Evolutionary conservation across 2,113 vertebrate species (phyloP).

Genomic region (Lagopus leucura): DNA sequence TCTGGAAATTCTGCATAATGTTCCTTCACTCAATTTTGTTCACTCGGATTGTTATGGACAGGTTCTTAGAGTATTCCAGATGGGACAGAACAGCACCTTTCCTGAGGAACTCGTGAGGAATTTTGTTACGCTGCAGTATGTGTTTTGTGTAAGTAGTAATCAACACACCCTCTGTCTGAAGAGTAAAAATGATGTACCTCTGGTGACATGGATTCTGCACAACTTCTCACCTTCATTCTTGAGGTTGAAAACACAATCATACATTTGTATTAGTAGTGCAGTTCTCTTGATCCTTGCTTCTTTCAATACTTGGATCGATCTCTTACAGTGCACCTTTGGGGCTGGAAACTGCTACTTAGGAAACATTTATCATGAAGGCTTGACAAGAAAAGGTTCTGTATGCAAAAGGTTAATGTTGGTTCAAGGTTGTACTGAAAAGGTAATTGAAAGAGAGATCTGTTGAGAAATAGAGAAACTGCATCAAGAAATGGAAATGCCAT

Average conservation of each 20-base stretch:
- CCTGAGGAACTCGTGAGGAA: neutral
- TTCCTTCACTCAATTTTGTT: neutral
- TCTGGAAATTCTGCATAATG: neutral
- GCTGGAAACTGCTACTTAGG: neutral
- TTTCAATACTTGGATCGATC: neutral
- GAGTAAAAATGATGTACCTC: neutral
- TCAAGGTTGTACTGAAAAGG: neutral
- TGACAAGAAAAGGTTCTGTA: neutral
- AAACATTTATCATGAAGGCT: neutral
- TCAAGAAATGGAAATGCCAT: neutral
- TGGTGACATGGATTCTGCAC: rapidly evolving
- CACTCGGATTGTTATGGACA: neutral
- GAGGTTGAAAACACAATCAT: neutral
- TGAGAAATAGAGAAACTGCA: neutral
- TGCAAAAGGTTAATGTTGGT: neutral
- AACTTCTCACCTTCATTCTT: neutral
- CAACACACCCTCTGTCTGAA: neutral
- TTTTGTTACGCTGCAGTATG: neutral
- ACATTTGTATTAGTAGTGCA: neutral
- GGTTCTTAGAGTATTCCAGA: neutral
- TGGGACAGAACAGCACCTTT: neutral
- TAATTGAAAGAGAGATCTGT: neutral
- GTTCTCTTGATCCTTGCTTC: neutral
- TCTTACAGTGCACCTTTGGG: neutral
- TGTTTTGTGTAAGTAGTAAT: neutral